Evolutionary conservation across 2,797 vertebrate genomes (phyloP), one percentile per base, ranked within the genome.

Genomic region (Amazona finschi): DNA sequence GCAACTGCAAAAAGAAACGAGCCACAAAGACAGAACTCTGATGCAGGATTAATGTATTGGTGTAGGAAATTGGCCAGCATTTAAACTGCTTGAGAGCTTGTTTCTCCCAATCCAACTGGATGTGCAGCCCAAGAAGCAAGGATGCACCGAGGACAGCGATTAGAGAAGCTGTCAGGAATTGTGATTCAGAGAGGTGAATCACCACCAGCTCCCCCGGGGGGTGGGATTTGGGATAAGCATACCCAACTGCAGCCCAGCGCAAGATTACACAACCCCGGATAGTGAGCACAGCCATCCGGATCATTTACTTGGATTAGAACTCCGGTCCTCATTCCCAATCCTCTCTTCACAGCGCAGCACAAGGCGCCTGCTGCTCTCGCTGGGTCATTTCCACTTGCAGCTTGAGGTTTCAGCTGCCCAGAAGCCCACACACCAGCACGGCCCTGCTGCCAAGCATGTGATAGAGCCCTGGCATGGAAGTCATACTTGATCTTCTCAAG

Each of bases 171-270:
- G 2, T 94, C 95, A 96, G 91, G 95, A 96, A 96, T 94, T 71
- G 60, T 96, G 95, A 96, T 93, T 94, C 95, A 96, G 74, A 36
- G 91, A 70, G 21, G 83, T 94, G 94, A 96, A 91, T 96, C 95
- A 96, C 90, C 87, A 88, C 20, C 93, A 82, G 82, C 77, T 90
- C 92, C 85, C 92, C 83, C 31, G 36, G 21, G 52, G 33, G 55
- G 55, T 55, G 85, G 82, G 85, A 86, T 91, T 64, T 81, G 82
- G 93, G 89, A 81, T 86, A 73, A 87, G 83, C 86, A 43, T 15
- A 62, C 43, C 78, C 83, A 28, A 53, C n/a, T 36, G 52, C 20
- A 91, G 83, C 83, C 83, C 84, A n/a, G 1, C 14, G 8, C 80
- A 43, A 71, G 65, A 81, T 97, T 89, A 77, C 95, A 88, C 89